phyloP scores from a whole-genome alignment of 1,140 invertebrate species.

The Lordiphosa mommai region DNA sequence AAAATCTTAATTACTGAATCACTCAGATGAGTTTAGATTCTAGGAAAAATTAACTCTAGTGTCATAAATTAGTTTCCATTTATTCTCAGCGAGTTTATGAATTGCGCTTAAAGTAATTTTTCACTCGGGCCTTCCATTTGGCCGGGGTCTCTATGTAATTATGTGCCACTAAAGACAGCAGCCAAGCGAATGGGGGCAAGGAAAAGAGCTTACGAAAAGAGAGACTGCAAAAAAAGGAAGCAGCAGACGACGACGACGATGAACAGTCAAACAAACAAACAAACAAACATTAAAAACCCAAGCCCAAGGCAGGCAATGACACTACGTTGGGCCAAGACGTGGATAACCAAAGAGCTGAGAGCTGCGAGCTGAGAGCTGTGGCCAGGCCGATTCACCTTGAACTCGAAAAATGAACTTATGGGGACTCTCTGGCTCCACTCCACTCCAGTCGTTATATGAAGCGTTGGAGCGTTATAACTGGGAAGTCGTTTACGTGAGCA shows the following conservation, averaged over 20 bases:
- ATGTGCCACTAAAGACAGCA: conserved; percentile 61
- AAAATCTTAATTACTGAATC: conserved; percentile 14
- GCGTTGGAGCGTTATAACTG: conserved; percentile 53
- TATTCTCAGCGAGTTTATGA: background rate
- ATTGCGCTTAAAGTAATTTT: conserved; percentile 40
- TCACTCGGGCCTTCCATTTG: conserved; percentile 29
- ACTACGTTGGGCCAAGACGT: conserved; percentile 29
- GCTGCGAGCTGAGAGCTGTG: conserved; percentile 14
- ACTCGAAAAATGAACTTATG: conserved; percentile 68
- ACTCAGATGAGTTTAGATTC: conserved; percentile 29
- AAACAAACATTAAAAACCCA: conserved; percentile 5
- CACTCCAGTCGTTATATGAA: conserved; percentile 25
- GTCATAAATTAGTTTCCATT: background rate
- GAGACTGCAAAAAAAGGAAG: conserved; percentile 19
- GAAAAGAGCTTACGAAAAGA: conserved; percentile 22
- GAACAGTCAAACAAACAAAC: conserved; percentile 15
- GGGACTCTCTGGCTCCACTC: conserved; percentile 23
- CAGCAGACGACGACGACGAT: conserved; percentile 12
- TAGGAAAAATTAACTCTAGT: conserved; percentile 21
- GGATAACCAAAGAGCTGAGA: conserved; percentile 8
- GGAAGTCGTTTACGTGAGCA: conserved; percentile 6
- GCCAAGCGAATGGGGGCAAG: conserved; percentile 61
- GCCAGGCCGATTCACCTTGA: conserved; percentile 64
- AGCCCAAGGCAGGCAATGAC: conserved; percentile 36
- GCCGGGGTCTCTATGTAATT: conserved; percentile 47